Evolutionary conservation across 2,113 vertebrate species (phyloP).

Genomic region (Butastur rufipennis): DNA sequence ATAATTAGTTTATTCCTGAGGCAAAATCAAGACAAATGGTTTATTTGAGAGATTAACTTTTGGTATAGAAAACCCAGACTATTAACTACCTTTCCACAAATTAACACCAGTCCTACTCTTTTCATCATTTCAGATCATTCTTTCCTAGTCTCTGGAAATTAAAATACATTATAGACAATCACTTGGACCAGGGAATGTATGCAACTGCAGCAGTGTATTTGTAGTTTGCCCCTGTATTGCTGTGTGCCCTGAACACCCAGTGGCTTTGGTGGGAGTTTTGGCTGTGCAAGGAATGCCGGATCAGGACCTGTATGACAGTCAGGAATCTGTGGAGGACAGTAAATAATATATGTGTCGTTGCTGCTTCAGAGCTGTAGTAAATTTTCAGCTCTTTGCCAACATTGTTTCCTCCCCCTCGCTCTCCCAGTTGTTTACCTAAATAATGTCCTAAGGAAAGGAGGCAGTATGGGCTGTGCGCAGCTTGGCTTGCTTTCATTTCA

Average conservation of each 20-base stretch:
- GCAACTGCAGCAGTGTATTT: background rate
- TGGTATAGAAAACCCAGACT: background rate
- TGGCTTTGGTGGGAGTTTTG: background rate
- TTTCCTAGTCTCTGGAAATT: background rate
- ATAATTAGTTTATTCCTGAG: background rate
- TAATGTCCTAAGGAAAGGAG: conserved; percentile 2
- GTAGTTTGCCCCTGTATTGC: background rate
- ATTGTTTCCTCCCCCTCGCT: conserved; percentile 21
- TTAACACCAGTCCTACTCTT: background rate
- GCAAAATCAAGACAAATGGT: background rate
- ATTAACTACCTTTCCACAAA: background rate
- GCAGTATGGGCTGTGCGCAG: background rate
- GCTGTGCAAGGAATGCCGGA: conserved; percentile 10
- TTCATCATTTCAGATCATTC: background rate
- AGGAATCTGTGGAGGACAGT: conserved; percentile 48
- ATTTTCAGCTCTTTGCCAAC: conserved; percentile 11
- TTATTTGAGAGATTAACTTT: background rate
- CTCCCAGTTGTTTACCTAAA: conserved; percentile 50
- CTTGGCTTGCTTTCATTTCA: background rate
- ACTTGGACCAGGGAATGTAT: background rate
- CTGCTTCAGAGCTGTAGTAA: conserved; percentile 15
- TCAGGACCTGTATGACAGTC: conserved; percentile 35
- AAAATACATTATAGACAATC: background rate
- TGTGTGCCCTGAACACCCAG: background rate
- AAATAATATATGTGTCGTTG: conserved; percentile 27